Percentiles rank a stretch among this genome's conserved stretches.
Conservation (phyloP, 2,113 vertebrate genomes). For the Thamnophis sirtalis region DNA sequence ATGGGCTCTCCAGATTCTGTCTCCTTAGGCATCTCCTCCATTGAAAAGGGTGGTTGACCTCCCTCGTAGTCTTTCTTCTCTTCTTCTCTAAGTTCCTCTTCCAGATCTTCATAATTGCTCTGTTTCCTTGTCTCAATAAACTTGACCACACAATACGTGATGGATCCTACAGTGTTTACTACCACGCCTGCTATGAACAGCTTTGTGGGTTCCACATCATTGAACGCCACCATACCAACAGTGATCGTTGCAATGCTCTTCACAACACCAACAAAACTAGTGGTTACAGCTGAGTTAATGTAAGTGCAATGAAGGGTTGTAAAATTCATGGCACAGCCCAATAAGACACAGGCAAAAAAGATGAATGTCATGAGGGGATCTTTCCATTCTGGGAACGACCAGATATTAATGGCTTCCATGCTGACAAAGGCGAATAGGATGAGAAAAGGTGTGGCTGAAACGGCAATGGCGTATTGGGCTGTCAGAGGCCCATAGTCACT, state of each 20-base stretch:
- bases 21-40: slow-evolving; percentile 63
- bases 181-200: slow-evolving; percentile 92
- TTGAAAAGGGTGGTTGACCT: slow-evolving; percentile 59
- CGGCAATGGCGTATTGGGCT: slow-evolving; percentile 90
- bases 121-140: slow-evolving; percentile 85
- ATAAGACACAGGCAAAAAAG: slow-evolving; percentile 82
- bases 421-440: slow-evolving; percentile 85
- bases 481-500: slow-evolving; percentile 90
- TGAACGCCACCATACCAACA: slow-evolving; percentile 95
- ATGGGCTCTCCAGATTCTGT: slow-evolving; percentile 41
- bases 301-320: slow-evolving; percentile 98
- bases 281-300: slow-evolving; percentile 98
- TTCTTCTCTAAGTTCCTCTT: slow-evolving; percentile 72
- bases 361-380: slow-evolving; percentile 83
- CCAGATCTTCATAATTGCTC: slow-evolving; percentile 88
- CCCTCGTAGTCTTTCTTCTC: slow-evolving; percentile 52
- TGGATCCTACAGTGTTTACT: slow-evolving; percentile 92
- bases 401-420: slow-evolving; percentile 87
- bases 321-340: slow-evolving; percentile 99
- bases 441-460: slow-evolving; percentile 88
- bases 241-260: slow-evolving; percentile 98
- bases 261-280: slow-evolving; percentile 97
- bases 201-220: slow-evolving; percentile 85
- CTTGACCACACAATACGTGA: slow-evolving; percentile 93
- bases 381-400: slow-evolving; percentile 89